Percentiles rank a stretch among this genome's conserved stretches.
Evolutionary conservation across 30 jellyfish, hydroid and myxozoan species (phyloP).

Genomic region (Catostylus mosaicus): DNA sequence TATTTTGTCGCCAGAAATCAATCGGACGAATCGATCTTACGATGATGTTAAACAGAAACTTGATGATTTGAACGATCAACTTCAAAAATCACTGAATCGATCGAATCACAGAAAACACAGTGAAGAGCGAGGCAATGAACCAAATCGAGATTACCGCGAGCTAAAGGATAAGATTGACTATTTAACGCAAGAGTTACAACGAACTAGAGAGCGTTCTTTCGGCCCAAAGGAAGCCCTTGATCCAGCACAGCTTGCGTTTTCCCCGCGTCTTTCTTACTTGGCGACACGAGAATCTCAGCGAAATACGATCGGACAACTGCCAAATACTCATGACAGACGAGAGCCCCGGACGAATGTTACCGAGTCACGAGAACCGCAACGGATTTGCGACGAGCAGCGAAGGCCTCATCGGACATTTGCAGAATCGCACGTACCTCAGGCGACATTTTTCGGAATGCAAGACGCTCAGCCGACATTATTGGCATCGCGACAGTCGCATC

Average conservation of each 20-base stretch:
- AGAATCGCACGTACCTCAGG: background rate
- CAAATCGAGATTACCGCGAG: slow-evolving; percentile 55
- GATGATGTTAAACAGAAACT: slow-evolving; percentile 33
- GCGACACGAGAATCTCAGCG: background rate
- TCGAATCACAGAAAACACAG: background rate
- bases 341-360: background rate
- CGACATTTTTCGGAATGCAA: background rate
- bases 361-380: background rate
- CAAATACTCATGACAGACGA: background rate
- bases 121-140: background rate
- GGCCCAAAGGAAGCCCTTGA: background rate
- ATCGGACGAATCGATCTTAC: background rate
- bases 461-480: background rate
- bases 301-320: background rate
- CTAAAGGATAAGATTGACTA: slow-evolving; percentile 43
- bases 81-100: slow-evolving; percentile 1
- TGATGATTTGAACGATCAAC: slow-evolving; percentile 20
- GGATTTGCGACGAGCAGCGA: background rate
- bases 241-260: background rate
- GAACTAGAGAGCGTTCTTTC: background rate
- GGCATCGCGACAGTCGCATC: background rate
- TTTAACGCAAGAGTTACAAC: slow-evolving; percentile 41
- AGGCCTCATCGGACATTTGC: background rate
- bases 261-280: background rate
- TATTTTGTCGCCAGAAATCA: background rate